Percentiles rank a stretch among this genome's conserved stretches.
Conservation (phyloP, 2,113 vertebrate species). For the Mormyrus iriodes region DNA sequence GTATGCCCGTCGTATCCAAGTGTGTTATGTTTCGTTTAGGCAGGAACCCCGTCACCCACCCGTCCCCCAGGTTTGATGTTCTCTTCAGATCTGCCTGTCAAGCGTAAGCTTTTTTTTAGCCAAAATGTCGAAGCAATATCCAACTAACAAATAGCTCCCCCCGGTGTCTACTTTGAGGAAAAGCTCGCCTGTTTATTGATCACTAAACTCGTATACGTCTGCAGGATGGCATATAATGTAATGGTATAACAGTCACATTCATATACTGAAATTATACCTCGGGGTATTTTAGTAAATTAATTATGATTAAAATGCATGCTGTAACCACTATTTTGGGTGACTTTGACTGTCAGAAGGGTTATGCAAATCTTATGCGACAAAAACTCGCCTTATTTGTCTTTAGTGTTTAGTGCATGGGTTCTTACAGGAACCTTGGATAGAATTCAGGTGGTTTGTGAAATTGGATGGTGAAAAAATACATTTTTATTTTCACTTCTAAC, state of each 20-base stretch:
- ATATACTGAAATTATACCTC: neutral
- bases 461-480: neutral
- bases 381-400: neutral
- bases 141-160: conserved; percentile 36
- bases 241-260: neutral
- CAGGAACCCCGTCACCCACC: neutral
- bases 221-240: neutral
- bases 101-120: neutral
- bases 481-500: neutral
- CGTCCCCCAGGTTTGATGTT: neutral
- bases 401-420: neutral
- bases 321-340: neutral
- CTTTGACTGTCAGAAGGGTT: neutral
- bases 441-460: neutral
- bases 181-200: neutral
- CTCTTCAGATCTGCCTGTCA: neutral
- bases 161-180: conserved; percentile 35
- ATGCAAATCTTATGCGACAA: neutral
- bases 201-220: neutral
- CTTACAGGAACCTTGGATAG: neutral
- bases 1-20: neutral
- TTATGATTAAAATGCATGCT: neutral
- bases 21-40: neutral
- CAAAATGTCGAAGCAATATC: neutral
- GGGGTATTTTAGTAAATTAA: neutral